A percentile compares a stretch with the other conserved stretches of the same genome.
These are phyloP conservation scores for Hippocampus abdominalis DNA, from an alignment of 2,113 vertebrate genomes.

Conservation along the genomic window DNA sequence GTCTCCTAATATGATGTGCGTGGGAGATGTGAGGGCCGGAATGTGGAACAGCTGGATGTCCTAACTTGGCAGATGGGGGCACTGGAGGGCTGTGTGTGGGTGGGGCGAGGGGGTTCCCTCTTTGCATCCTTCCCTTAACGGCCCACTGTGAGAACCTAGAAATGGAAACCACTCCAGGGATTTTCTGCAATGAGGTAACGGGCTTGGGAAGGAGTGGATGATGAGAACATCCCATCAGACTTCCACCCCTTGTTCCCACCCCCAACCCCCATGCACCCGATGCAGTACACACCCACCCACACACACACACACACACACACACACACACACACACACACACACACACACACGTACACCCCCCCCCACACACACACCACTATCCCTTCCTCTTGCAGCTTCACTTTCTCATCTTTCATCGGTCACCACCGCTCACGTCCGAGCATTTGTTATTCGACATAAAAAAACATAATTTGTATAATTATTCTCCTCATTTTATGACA, in stretches of 20 bases:
- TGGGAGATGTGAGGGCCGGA: constrained; percentile 57
- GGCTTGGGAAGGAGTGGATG: not conserved
- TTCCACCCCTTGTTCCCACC: not conserved
- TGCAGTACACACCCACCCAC: too few species aligned
- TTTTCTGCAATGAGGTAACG: constrained; percentile 9
- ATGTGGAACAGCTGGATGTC: constrained; percentile 63
- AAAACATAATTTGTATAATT: not conserved
- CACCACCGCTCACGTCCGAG: constrained; percentile 7
- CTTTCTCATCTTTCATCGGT: constrained; percentile 40
- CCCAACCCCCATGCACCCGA: not conserved
- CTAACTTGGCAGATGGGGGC: constrained; percentile 41
- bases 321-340: not conserved
- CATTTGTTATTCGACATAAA: not conserved
- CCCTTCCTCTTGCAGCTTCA: constrained; percentile 10
- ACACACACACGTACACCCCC: not conserved
- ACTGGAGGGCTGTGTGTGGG: constrained; percentile 32
- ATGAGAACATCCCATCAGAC: not conserved
- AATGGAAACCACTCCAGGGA: constrained; percentile 11
- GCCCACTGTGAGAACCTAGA: constrained; percentile 58
- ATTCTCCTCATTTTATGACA: not conserved
- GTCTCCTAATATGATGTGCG: constrained; percentile 34
- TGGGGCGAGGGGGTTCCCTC: constrained; percentile 17
- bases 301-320: not conserved
- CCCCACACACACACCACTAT: too few species aligned
- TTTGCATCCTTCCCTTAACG: not conserved